A percentile compares a stretch with the other conserved stretches of the same genome.
Evolutionary conservation across 2,797 vertebrate species (phyloP).

Genomic region (Sebastiscus albofasciatus): DNA sequence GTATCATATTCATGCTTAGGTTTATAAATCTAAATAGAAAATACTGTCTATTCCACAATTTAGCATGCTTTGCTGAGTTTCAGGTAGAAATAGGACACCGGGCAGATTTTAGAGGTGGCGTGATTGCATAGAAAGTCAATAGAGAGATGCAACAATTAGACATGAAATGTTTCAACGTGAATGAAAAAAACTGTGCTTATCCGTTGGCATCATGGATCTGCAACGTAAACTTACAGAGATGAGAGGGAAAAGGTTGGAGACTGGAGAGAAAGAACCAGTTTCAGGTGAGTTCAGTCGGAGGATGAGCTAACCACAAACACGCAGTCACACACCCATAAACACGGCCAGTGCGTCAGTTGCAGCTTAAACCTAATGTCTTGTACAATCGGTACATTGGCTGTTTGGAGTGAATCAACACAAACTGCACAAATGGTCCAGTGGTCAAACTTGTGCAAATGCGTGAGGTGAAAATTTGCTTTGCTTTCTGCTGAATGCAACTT

Average conservation of each 20-base stretch:
- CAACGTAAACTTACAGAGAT: no score
- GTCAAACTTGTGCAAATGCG: neutral
- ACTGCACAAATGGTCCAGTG: neutral
- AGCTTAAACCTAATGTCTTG: neutral
- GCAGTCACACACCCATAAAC: neutral
- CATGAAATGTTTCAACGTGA: neutral
- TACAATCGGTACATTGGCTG: neutral
- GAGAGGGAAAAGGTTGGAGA: neutral
- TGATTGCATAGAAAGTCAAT: neutral
- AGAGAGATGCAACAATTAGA: neutral
- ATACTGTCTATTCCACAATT: neutral
- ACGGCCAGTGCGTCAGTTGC: neutral
- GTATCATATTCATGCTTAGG: neutral
- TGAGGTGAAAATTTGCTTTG: neutral
- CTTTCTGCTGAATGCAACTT: neutral
- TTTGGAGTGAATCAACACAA: neutral
- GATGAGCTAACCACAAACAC: neutral
- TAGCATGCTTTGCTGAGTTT: neutral
- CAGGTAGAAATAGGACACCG: neutral
- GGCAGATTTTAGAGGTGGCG: neutral
- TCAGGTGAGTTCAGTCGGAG: neutral
- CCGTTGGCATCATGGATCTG: neutral
- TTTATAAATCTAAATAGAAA: conserved; percentile 7
- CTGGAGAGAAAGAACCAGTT: neutral
- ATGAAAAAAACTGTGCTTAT: no score